Conservation (phyloP, 2,113 vertebrate genomes). For the Protomyctophum bolini region DNA sequence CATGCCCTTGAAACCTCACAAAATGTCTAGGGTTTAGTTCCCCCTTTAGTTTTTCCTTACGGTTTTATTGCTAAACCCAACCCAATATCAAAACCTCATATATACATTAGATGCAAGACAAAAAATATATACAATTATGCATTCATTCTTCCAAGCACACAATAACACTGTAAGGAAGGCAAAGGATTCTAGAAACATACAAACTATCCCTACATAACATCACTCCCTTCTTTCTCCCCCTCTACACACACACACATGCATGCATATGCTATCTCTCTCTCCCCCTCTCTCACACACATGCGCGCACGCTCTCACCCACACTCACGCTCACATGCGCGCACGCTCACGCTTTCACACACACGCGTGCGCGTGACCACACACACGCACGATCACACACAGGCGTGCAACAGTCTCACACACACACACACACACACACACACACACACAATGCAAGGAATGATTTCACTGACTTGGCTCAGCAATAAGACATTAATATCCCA, state of each 20-base stretch:
- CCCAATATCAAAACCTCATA: not conserved
- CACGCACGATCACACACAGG: not conserved
- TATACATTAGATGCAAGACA: not conserved
- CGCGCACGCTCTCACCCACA: not conserved
- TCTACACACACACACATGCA: not conserved
- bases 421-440: not conserved
- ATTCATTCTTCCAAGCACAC: not conserved
- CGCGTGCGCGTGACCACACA: not conserved
- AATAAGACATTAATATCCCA: too few species aligned
- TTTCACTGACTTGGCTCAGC: slow-evolving; percentile 13
- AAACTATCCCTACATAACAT: not conserved
- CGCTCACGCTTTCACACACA: not conserved
- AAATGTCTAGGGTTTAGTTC: too few species aligned
- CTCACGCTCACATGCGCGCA: slow-evolving; percentile 4
- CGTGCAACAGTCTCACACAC: not conserved
- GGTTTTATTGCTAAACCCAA: not conserved
- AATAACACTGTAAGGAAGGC: not conserved
- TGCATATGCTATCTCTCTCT: not conserved
- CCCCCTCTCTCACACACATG: not conserved
- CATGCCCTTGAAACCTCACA: too few species aligned
- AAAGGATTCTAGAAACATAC: slow-evolving; percentile 5
- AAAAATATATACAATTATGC: not conserved
- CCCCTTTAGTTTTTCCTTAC: too few species aligned
- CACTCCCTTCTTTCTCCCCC: too few species aligned
- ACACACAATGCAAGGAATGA: not conserved